phyloP scores from a whole-genome alignment of 2,888 invertebrate species.

The Xylota sylvarum region DNA sequence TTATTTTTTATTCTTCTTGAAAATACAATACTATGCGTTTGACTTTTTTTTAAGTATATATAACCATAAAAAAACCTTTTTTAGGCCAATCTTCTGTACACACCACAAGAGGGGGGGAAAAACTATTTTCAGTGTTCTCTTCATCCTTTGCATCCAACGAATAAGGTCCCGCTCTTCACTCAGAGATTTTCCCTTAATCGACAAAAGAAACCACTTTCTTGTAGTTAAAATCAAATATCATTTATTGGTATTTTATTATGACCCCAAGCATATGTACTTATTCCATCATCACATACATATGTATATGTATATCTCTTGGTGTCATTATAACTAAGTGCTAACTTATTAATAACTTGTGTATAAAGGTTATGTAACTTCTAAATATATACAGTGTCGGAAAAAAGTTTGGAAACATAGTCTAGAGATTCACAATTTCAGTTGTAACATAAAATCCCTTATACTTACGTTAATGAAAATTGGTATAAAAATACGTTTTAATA shows the following conservation, averaged over 20 bases:
- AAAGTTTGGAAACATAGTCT: no score
- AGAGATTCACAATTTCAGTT: no score
- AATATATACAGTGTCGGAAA: no score
- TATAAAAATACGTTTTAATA: no score
- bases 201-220: no score
- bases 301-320: conserved; percentile 28
- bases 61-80: neutral
- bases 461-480: no score
- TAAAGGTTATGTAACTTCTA: conserved; percentile 50
- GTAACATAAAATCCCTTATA: no score
- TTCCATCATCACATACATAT: conserved; percentile 19
- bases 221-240: neutral
- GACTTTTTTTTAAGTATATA: neutral
- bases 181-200: no score
- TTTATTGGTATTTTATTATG: conserved; percentile 7
- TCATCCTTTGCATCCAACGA: neutral
- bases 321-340: conserved; percentile 13
- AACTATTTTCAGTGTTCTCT: neutral
- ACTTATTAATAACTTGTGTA: conserved; percentile 50
- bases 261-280: conserved; percentile 25
- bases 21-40: neutral
- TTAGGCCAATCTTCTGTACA: no score
- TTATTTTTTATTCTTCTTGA: neutral
- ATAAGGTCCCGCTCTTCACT: neutral
- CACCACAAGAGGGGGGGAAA: no score